These are phyloP conservation scores for Sphenopsis melanotis DNA, from an alignment of 2,797 vertebrate species.

Conservation along the genomic window DNA sequence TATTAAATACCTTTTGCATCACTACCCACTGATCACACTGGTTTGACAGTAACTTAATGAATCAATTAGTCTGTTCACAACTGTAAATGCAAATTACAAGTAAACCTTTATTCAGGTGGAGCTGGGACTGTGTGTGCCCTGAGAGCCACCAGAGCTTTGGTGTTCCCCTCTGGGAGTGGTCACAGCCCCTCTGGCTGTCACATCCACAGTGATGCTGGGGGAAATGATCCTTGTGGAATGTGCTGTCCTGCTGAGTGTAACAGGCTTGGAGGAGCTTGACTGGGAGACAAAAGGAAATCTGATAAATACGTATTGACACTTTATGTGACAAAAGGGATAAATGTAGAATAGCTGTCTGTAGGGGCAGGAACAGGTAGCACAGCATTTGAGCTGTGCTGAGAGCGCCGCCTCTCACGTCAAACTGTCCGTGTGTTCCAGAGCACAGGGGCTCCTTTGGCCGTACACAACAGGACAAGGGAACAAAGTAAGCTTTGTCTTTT, in stretches of 20 bases:
- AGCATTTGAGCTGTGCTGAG: background rate
- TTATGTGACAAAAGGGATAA: background rate
- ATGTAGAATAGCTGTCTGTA: fast-evolving
- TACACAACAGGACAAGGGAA: fast-evolving
- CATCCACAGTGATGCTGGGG: background rate
- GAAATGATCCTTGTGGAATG: fast-evolving
- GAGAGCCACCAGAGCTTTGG: background rate
- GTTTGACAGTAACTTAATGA: background rate
- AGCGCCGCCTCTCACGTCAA: fast-evolving
- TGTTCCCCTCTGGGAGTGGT: background rate
- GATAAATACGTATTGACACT: background rate
- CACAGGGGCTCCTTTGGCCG: background rate
- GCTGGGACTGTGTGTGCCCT: background rate
- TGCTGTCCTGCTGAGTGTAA: background rate
- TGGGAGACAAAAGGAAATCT: background rate
- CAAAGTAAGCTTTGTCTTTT: background rate
- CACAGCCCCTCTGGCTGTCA: background rate
- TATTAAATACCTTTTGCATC: too few species aligned
- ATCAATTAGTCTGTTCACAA: background rate
- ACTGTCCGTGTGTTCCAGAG: fast-evolving
- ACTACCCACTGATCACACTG: background rate
- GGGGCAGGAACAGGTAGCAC: background rate
- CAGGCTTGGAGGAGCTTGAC: background rate
- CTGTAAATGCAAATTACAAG: background rate
- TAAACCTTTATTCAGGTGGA: background rate